A percentile compares a stretch with the other conserved stretches of the same genome.
phyloP scores from a whole-genome alignment of 2,888 invertebrate species.

The Didymodactylos carnosus region DNA sequence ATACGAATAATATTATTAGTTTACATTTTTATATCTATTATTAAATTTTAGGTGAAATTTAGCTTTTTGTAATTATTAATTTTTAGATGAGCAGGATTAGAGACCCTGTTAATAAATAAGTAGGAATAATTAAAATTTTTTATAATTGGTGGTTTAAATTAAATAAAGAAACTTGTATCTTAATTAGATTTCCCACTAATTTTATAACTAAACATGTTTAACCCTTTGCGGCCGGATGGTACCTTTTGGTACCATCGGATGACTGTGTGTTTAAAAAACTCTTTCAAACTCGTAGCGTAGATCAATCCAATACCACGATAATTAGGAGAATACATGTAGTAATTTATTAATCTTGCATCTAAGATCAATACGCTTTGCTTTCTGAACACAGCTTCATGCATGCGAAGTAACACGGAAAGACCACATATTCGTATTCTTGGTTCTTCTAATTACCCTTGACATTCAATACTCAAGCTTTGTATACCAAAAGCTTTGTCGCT shows the following conservation, averaged over 20 bases:
- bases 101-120: too few relatives aligned
- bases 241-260: neutral
- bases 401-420: neutral
- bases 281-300: neutral
- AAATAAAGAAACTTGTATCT: too few relatives aligned
- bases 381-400: neutral
- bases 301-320: neutral
- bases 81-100: too few relatives aligned
- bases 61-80: too few relatives aligned
- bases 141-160: too few relatives aligned
- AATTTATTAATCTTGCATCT: neutral
- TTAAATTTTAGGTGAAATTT: too few relatives aligned
- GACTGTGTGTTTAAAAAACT: neutral
- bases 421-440: neutral
- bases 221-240: neutral
- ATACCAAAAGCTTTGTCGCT: neutral
- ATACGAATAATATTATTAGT: too few relatives aligned
- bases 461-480: neutral
- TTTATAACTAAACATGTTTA: too few relatives aligned
- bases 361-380: neutral
- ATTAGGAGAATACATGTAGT: neutral
- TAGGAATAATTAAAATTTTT: too few relatives aligned
- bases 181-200: too few relatives aligned
- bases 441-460: neutral
- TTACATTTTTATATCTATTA: too few relatives aligned